These are phyloP conservation scores for Haliaeetus leucogaster DNA, from an alignment of 2,113 vertebrate genomes.

Conservation along the genomic window DNA sequence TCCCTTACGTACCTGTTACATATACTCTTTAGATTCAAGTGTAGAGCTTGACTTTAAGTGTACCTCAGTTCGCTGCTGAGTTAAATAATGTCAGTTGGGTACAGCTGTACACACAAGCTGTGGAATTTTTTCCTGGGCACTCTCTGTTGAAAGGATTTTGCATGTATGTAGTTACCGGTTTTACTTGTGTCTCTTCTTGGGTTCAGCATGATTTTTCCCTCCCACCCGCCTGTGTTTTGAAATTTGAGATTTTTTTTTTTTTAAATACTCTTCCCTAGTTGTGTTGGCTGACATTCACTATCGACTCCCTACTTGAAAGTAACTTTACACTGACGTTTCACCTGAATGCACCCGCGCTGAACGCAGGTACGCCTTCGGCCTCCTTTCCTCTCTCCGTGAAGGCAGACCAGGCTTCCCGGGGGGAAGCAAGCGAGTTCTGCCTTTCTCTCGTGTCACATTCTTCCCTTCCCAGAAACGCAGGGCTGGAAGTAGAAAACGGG, in stretches of 20 bases:
- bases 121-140: neutral
- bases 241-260: neutral
- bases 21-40: accelerated
- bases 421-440: accelerated
- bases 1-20: accelerated
- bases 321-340: accelerated
- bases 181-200: accelerated
- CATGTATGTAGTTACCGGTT: accelerated
- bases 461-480: neutral
- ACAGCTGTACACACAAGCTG: accelerated
- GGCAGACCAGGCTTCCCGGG: neutral
- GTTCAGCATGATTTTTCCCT: too few relatives aligned
- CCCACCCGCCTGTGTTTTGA: accelerated
- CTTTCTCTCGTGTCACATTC: accelerated
- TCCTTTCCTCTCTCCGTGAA: accelerated
- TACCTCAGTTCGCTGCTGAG: accelerated
- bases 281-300: neutral
- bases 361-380: accelerated
- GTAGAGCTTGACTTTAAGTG: accelerated
- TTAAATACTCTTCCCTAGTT: neutral
- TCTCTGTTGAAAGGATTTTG: neutral
- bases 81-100: accelerated
- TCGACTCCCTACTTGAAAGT: accelerated
- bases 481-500: accelerated
- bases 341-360: accelerated